Base-by-base conservation (phyloP, 2,888 invertebrate species). In the Ormia ochracea region DNA sequence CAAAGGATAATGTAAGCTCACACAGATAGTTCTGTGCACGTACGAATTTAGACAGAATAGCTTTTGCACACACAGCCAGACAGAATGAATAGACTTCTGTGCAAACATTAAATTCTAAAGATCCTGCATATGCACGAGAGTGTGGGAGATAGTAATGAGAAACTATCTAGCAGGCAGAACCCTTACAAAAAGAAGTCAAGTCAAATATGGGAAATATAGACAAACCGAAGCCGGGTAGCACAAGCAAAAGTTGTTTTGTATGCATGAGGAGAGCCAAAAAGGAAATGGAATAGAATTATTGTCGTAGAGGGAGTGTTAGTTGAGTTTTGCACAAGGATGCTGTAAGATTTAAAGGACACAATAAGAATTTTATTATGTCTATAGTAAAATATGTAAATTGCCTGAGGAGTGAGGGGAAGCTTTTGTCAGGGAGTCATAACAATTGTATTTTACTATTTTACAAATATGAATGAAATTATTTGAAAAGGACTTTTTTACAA, bases 181-280 rank as follows among this genome's bases (percentile, higher is more conserved):
- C 80, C 68, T 56, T 50, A 28, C 33, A 52, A 72, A 80, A 72
- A 72, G 72, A 72, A 76, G 80, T 80, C 80, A 80, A 80, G 63
- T 72, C 56, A 68, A 72, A 61, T 56, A 68, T 58, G 7, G 48
- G 50, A 70, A 7, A 50, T 28, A 48, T 26, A 61, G 50, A 48
- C 38, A 63, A 17, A 9, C 26, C 38, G 38, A 21, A 21, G 38
- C 38, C 14, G 28, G n/a, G 21, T 23, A 14, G 21, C 9, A 23
- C 12, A 2, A 45, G 45, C 58, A 33, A 58, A 33, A 41, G 33
- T 56, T 23, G 28, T 50, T 33, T 33, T 52, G 41, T 12, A 31
- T 69, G 59, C 43, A 59, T 33, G 41, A 52, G 43, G 38, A 21
- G 12, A 58, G 41, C 14, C n/a, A 12, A 36, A 65, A 66, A 50